A percentile compares a stretch with the other conserved stretches of the same genome.
These are phyloP conservation scores for Entelurus aequoreus DNA, from an alignment of 2,113 vertebrate genomes.

Conservation along the genomic window DNA sequence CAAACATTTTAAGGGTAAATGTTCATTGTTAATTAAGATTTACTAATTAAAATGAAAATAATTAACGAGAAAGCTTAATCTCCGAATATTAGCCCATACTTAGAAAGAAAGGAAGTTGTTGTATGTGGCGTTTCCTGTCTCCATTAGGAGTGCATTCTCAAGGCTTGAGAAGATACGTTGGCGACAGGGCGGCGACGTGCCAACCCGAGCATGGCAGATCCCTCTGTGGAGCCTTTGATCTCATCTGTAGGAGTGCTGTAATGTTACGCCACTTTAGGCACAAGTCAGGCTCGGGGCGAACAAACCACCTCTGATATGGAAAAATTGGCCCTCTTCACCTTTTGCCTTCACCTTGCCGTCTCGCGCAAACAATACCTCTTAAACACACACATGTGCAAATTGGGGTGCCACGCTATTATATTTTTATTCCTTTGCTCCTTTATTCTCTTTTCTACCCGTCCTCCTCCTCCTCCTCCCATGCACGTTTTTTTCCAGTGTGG, in stretches of 20 bases:
- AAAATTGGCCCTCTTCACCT: conserved; percentile 65
- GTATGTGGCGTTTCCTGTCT: conserved; percentile 69
- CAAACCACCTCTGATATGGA: conserved; percentile 66
- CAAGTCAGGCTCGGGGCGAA: conserved; percentile 68
- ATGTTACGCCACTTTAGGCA: conserved; percentile 71
- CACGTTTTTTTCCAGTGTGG: conserved; percentile 30
- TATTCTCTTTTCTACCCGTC: conserved; percentile 23
- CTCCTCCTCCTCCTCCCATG: conserved; percentile 31
- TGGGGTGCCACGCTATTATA: conserved; percentile 33
- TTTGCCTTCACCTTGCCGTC: conserved; percentile 56
- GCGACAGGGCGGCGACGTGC: conserved; percentile 59
- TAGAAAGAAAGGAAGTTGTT: conserved; percentile 85
- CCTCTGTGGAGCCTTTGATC: conserved; percentile 68
- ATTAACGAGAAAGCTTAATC: conserved; percentile 92
- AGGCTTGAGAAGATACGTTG: conserved; percentile 69
- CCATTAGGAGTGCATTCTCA: conserved; percentile 67
- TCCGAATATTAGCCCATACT: conserved; percentile 85
- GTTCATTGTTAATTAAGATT: conserved; percentile 99
- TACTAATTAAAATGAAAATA: conserved; percentile 98
- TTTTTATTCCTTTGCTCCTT: conserved; percentile 15
- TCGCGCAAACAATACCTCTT: conserved; percentile 40
- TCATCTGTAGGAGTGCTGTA: conserved; percentile 73
- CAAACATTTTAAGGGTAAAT: conserved; percentile 94
- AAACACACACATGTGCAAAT: conserved; percentile 37
- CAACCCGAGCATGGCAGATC: conserved; percentile 64